Conservation (phyloP, 1,140 invertebrate genomes). For the Eumeta japonica region DNA sequence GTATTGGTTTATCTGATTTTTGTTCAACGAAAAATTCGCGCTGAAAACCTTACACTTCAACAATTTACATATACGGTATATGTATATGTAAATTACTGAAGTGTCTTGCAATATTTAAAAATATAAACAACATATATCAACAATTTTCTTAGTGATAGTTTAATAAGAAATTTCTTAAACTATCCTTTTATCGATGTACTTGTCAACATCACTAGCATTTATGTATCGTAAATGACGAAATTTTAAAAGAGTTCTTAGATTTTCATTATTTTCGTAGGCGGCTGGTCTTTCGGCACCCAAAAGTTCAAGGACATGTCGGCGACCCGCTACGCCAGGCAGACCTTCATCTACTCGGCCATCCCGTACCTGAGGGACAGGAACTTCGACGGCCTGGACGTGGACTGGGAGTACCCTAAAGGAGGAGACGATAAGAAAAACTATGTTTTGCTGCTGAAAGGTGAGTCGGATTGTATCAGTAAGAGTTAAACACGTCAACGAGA, state of each 20-base stretch:
- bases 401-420: slow-evolving; percentile 97
- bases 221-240: neutral
- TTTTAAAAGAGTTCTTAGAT: neutral
- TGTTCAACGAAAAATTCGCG: too few relatives aligned
- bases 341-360: slow-evolving; percentile 92
- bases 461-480: too few relatives aligned
- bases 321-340: slow-evolving; percentile 83
- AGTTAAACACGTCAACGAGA: too few relatives aligned
- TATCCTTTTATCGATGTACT: too few relatives aligned
- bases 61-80: neutral
- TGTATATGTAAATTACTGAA: too few relatives aligned
- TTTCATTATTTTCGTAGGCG: slow-evolving; percentile 61
- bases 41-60: neutral
- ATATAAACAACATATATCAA: too few relatives aligned
- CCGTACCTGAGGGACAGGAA: slow-evolving; percentile 82
- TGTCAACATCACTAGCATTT: too few relatives aligned
- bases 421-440: slow-evolving; percentile 92
- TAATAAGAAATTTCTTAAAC: too few relatives aligned
- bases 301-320: slow-evolving; percentile 92
- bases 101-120: too few relatives aligned
- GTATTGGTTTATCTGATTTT: too few relatives aligned
- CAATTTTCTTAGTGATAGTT: too few relatives aligned
- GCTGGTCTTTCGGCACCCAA: slow-evolving; percentile 94
- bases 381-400: slow-evolving; percentile 90
- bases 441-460: slow-evolving; percentile 86